These are phyloP conservation scores for Arctopsyche grandis DNA, from an alignment of 1,140 invertebrate species.

Conservation along the genomic window DNA sequence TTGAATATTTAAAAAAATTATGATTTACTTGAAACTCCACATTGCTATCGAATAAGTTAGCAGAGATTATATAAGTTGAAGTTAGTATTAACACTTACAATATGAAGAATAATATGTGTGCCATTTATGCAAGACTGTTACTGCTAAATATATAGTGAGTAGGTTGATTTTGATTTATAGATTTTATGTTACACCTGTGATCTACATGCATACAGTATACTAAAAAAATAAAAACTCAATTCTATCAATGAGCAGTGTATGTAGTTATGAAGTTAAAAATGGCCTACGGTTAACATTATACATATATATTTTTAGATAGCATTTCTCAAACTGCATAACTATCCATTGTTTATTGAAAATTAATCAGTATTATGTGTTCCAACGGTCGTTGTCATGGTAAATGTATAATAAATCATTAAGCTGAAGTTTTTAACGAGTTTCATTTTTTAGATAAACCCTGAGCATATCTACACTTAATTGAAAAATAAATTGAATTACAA, in stretches of 20 bases:
- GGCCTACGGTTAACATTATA: conserved; percentile 37
- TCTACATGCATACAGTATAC: conserved; percentile 54
- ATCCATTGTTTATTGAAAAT: conserved; percentile 35
- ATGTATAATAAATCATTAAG: conserved; percentile 39
- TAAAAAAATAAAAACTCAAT: conserved; percentile 31
- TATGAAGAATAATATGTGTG: conserved; percentile 47
- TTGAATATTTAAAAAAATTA: no score
- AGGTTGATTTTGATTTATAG: conserved; percentile 48
- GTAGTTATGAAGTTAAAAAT: conserved; percentile 27
- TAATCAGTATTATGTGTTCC: conserved; percentile 49
- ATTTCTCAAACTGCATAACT: conserved; percentile 43
- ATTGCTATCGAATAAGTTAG: no score
- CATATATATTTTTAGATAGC: conserved; percentile 50
- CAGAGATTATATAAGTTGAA: no score
- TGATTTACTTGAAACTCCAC: no score
- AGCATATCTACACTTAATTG: no score
- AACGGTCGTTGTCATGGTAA: conserved; percentile 45
- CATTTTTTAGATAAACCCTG: conserved; percentile 19
- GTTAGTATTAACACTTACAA: neutral
- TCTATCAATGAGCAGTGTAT: no score
- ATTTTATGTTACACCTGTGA: conserved; percentile 52
- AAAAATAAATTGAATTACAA: no score
- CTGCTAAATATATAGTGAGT: conserved; percentile 50
- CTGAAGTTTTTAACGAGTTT: conserved; percentile 1
- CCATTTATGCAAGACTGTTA: conserved; percentile 55